Conservation (phyloP, 2,113 vertebrate species). For the Alces alces region DNA sequence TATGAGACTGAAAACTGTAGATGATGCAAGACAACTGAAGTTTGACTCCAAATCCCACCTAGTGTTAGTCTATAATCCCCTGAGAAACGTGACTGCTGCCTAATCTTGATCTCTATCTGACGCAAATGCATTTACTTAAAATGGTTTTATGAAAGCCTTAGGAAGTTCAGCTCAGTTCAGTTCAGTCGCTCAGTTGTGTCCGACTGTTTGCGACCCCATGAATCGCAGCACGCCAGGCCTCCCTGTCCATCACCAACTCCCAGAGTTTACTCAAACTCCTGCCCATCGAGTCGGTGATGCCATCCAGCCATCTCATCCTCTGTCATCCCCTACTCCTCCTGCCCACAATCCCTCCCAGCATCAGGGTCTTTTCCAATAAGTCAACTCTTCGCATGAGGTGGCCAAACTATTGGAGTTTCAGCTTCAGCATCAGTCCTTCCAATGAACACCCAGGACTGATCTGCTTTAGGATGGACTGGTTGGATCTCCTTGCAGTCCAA, state of each 20-base stretch:
- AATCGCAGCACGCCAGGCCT: rapidly evolving
- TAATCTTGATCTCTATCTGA: background rate
- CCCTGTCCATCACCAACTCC: background rate
- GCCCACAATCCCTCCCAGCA: no score
- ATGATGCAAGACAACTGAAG: constrained; percentile 24
- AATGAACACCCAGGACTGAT: no score
- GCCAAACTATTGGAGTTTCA: no score
- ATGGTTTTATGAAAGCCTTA: background rate
- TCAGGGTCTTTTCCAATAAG: no score
- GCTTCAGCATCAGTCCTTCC: no score
- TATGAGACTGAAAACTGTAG: background rate
- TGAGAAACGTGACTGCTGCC: background rate
- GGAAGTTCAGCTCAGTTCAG: background rate
- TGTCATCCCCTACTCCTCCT: no score
- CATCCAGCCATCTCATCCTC: no score
- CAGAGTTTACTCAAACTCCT: background rate
- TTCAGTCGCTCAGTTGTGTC: background rate
- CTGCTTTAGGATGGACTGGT: no score
- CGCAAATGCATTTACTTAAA: background rate
- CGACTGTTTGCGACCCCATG: background rate
- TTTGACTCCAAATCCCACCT: background rate
- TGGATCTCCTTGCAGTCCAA: no score
- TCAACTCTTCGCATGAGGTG: rapidly evolving
- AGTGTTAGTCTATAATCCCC: background rate
- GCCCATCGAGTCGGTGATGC: no score